Base-by-base conservation (phyloP, 2,113 vertebrate species). In the Ictalurus furcatus region DNA sequence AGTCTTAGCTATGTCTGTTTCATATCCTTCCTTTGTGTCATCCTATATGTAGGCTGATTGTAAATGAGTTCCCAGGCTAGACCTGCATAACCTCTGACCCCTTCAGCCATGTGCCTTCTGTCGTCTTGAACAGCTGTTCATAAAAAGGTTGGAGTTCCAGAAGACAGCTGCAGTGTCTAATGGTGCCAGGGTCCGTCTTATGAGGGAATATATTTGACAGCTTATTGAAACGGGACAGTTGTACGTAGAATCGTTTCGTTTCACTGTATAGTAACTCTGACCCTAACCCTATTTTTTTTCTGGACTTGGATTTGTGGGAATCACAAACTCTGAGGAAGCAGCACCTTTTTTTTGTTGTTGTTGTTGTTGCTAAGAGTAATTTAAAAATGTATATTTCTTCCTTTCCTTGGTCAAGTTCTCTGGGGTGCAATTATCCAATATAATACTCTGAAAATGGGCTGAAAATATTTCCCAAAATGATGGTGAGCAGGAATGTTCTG, bases 401-500 rank as follows among this genome's bases (percentile, higher is more conserved):
- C 78, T 79, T 5, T 87, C 56, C 69, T 65, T 78, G 44, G 52
- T 83, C 52, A 73, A 56, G 80, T 73, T 61, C 16, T 79, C 71
- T 28, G 58, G 52, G 54, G 54, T 84, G 12, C 76, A 87, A 30
- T 87, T 63, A 73, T 83, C 65, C 87, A 23, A 90, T 87, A 78
- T 92, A 90, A 92, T 90, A 91, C 86, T 28, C 56, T 48, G 6
- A 48, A 48, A 48, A 78, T 90, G 65, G 48, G 54, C 88, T 84
- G 83, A 59, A 78, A 85, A 91, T 34, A 80, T 52, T 89, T 88
- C 48, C 89, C 89, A 86, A 80, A 82, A 91, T 90, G 91, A 93
- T 92, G 92, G 91, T 93, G 87, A 85, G 40, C 84, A 78, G 83
- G 85, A 84, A 86, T 92, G 92, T 90, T 79, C n/a, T 82, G 86